These are phyloP conservation scores for Epinotia demarniana DNA, from an alignment of 2,888 invertebrate genomes.

Conservation along the genomic window DNA sequence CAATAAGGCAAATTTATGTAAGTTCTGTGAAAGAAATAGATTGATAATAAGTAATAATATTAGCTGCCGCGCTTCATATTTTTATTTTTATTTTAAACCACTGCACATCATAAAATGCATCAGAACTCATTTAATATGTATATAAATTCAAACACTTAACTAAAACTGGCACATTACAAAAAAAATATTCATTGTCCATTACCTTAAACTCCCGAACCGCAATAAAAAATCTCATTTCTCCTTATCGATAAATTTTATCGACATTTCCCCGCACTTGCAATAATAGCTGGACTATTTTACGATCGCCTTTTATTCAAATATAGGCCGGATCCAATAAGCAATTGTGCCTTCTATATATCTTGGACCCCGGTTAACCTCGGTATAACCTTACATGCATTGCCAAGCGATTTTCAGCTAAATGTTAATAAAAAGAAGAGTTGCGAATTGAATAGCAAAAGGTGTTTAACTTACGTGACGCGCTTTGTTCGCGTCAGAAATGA, in stretches of 20 bases:
- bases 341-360: slow-evolving; percentile 65
- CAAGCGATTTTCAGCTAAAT: slow-evolving; percentile 30
- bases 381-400: slow-evolving; percentile 30
- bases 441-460: neutral
- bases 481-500: neutral
- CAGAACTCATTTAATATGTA: neutral
- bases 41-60: too few relatives aligned
- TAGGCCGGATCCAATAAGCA: slow-evolving; percentile 76
- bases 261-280: slow-evolving; percentile 64
- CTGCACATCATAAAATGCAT: neutral
- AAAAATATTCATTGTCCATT: slow-evolving; percentile 37
- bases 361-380: slow-evolving; percentile 46
- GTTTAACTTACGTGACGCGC: neutral
- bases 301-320: slow-evolving; percentile 82
- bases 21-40: too few relatives aligned
- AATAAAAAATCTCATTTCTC: slow-evolving; percentile 45
- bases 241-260: slow-evolving; percentile 49
- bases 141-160: neutral
- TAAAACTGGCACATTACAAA: neutral
- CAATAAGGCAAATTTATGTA: too few relatives aligned
- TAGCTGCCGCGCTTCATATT: too few relatives aligned
- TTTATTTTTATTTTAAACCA: too few relatives aligned
- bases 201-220: slow-evolving; percentile 38
- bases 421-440: neutral
- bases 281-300: slow-evolving; percentile 81